A percentile compares a stretch with the other conserved stretches of the same genome.
Conservation (phyloP, 1,140 invertebrate genomes). For the Drosophila leontia region DNA sequence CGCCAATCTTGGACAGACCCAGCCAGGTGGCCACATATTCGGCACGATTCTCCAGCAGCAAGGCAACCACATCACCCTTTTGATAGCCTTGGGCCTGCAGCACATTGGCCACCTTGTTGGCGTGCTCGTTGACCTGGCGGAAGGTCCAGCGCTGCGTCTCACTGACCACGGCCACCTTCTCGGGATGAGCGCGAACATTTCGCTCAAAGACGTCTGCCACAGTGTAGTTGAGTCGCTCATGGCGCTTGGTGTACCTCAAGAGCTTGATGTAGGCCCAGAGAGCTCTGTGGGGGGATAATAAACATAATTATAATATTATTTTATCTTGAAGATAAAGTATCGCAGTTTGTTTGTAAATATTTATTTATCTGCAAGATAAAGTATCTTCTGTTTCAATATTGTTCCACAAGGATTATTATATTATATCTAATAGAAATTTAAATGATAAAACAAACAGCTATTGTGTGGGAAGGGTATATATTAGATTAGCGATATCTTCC, state of each 20-base stretch:
- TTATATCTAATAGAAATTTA: neutral
- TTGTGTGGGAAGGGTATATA: constrained; percentile 1
- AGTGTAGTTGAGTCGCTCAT: constrained; percentile 88
- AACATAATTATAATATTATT: neutral
- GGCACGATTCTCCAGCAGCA: constrained; percentile 95
- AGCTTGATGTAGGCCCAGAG: constrained; percentile 89
- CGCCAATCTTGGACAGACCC: constrained; percentile 95
- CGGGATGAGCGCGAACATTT: constrained; percentile 89
- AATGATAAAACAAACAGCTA: neutral
- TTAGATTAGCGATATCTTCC: constrained; percentile 38
- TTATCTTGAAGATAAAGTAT: neutral
- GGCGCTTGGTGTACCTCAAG: constrained; percentile 87
- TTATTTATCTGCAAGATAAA: neutral
- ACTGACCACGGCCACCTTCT: constrained; percentile 92
- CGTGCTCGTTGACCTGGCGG: constrained; percentile 92
- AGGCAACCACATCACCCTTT: constrained; percentile 94
- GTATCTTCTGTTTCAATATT: too few species aligned
- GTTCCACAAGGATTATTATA: too few species aligned
- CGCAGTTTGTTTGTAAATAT: neutral
- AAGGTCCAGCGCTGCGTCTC: constrained; percentile 91
- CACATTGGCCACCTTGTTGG: constrained; percentile 94
- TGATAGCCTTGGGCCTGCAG: constrained; percentile 91
- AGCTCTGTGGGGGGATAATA: constrained; percentile 79
- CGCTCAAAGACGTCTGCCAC: constrained; percentile 91
- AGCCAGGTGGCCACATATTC: constrained; percentile 96